Evolutionary conservation across 2,888 invertebrate species (phyloP).

Genomic region (Pristionchus arcanus): DNA sequence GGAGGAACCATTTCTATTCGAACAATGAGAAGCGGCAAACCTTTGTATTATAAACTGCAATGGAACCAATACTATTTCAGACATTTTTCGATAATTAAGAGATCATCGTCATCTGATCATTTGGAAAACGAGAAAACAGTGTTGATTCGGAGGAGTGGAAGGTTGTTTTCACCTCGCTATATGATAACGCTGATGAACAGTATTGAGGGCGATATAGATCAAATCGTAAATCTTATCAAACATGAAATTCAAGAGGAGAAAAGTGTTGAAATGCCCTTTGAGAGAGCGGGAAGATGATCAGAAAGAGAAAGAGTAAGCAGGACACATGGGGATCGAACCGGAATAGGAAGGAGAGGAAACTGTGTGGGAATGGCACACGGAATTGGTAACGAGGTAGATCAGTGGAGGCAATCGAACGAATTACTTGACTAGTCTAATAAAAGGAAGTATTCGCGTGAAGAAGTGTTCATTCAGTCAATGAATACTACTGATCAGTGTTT

Average conservation of each 20-base stretch:
- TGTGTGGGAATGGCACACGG: not conserved
- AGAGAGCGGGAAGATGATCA: slow-evolving; percentile 13
- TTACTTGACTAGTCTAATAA: not conserved
- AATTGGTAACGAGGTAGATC: slow-evolving; percentile 10
- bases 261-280: not conserved
- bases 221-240: not conserved
- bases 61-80: not conserved
- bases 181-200: not conserved
- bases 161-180: not conserved
- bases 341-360: not conserved
- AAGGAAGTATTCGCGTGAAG: not conserved
- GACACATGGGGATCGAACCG: slow-evolving; percentile 28
- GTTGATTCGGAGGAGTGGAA: not conserved
- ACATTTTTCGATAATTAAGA: not conserved
- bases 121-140: not conserved
- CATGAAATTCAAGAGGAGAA: not conserved
- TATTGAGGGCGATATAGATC: not conserved
- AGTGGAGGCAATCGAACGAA: not conserved
- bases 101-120: not conserved
- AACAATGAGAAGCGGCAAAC: not conserved
- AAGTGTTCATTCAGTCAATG: not conserved
- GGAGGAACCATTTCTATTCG: not conserved
- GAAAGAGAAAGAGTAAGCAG: slow-evolving; percentile 27
- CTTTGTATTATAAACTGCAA: not conserved
- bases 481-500: not conserved